Evolutionary conservation across 1,140 invertebrate genomes (phyloP).

Genomic region (Rhagoletis zephyria): DNA sequence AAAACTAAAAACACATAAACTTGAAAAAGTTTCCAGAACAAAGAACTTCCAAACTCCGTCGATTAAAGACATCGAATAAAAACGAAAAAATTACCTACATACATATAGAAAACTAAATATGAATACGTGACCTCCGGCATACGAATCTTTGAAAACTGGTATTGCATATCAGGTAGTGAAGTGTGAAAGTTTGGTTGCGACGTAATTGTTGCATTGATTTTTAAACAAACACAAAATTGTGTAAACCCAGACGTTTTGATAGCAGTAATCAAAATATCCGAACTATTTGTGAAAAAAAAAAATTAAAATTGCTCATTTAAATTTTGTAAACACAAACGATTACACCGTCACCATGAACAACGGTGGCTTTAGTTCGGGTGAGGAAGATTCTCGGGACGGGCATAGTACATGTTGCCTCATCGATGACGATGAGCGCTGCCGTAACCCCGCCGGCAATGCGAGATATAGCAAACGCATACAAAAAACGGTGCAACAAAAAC

Average conservation of each 20-base stretch:
- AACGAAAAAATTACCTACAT: no score
- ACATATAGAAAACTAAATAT: background rate
- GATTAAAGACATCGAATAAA: no score
- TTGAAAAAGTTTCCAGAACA: no score
- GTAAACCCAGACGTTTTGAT: background rate
- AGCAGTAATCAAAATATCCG: background rate
- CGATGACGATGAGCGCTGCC: conserved; percentile 90
- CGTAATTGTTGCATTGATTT: conserved; percentile 36
- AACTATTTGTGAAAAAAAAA: background rate
- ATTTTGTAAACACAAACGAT: no score
- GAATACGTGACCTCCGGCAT: background rate
- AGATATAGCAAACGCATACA: conserved; percentile 97
- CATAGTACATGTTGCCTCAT: conserved; percentile 91
- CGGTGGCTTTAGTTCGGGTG: conserved; percentile 91
- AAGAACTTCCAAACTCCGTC: background rate
- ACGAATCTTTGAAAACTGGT: background rate
- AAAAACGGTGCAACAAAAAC: conserved; percentile 89
- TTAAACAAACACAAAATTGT: background rate
- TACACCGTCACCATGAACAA: conserved; percentile 77
- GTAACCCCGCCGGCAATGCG: conserved; percentile 89
- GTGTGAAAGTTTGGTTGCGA: conserved; percentile 42
- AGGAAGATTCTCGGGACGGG: conserved; percentile 87
- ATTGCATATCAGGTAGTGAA: background rate
- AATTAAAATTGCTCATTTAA: background rate
- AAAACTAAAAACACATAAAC: no score